Percentiles rank a stretch among this genome's conserved stretches.
phyloP scores from a whole-genome alignment of 2,797 vertebrate species.

The Silurus lanzhouensis region DNA sequence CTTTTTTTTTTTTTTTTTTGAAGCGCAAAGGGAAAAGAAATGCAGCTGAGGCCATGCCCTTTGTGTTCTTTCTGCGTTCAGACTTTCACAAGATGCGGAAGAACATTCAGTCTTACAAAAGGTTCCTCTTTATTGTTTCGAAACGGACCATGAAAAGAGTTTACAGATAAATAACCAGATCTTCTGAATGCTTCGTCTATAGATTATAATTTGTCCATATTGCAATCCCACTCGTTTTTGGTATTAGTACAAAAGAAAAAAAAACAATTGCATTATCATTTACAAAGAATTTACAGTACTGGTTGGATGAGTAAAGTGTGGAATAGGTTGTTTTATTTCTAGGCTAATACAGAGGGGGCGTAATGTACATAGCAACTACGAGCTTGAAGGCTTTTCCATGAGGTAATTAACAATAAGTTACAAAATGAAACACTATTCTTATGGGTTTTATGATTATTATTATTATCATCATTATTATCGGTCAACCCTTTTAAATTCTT shows the following conservation, averaged over 20 bases:
- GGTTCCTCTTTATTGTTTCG: constrained; percentile 78
- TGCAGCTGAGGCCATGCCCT: constrained; percentile 9
- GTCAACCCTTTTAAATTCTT: constrained; percentile 1
- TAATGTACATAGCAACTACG: constrained; percentile 69
- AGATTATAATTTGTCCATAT: constrained; percentile 71
- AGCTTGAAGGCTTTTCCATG: constrained; percentile 57
- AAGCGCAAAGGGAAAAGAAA: background rate
- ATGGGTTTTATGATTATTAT: constrained; percentile 65
- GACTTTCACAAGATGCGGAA: constrained; percentile 69
- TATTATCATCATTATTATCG: background rate
- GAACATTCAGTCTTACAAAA: constrained; percentile 81
- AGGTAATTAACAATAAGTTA: constrained; percentile 63
- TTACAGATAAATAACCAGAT: constrained; percentile 72
- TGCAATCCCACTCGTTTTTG: constrained; percentile 69
- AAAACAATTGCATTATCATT: constrained; percentile 76
- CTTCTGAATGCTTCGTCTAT: constrained; percentile 65
- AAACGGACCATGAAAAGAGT: constrained; percentile 65
- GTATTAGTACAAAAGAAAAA: constrained; percentile 77
- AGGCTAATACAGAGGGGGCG: constrained; percentile 58
- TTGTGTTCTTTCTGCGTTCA: constrained; percentile 25
- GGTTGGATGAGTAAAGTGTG: constrained; percentile 66
- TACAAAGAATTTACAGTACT: constrained; percentile 91
- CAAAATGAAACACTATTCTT: constrained; percentile 56
- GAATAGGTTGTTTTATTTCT: constrained; percentile 73
- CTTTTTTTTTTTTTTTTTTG: too few relatives aligned